A percentile compares a stretch with the other conserved stretches of the same genome.
Conservation (phyloP, 2,888 invertebrate species). For the Diploptera punctata region DNA sequence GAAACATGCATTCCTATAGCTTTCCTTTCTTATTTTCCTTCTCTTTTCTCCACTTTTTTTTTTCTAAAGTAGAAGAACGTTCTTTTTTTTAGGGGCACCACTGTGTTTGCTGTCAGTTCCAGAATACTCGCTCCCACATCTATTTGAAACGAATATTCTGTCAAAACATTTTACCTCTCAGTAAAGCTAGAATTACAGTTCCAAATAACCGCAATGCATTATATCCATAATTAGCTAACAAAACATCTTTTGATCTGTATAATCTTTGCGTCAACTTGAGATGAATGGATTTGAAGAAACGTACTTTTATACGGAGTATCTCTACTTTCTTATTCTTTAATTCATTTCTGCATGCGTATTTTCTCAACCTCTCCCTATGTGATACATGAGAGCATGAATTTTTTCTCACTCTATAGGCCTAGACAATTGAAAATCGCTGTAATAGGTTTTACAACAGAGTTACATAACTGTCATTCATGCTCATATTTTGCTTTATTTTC, state of each 20-base stretch:
- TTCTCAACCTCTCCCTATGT: too few relatives aligned
- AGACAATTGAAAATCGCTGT: too few relatives aligned
- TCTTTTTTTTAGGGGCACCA: neutral
- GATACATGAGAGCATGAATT: too few relatives aligned
- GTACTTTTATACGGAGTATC: too few relatives aligned
- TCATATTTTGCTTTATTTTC: too few relatives aligned
- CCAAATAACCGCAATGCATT: neutral
- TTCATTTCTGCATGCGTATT: too few relatives aligned
- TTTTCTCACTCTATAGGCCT: too few relatives aligned
- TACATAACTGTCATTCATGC: too few relatives aligned
- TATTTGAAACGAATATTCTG: neutral
- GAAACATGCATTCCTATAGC: constrained; percentile 13
- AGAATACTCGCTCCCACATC: constrained; percentile 7
- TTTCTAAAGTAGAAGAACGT: neutral
- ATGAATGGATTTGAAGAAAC: too few relatives aligned
- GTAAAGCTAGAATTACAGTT: neutral
- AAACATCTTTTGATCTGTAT: neutral
- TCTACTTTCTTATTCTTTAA: too few relatives aligned
- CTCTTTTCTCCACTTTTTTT: neutral
- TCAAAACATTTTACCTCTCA: neutral
- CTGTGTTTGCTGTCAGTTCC: constrained; percentile 19
- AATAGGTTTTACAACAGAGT: too few relatives aligned
- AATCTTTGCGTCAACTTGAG: too few relatives aligned
- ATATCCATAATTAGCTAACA: neutral
- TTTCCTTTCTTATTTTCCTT: neutral